These are phyloP conservation scores for Drosophila biarmipes DNA, from an alignment of 1,140 invertebrate species.

Conservation along the genomic window DNA sequence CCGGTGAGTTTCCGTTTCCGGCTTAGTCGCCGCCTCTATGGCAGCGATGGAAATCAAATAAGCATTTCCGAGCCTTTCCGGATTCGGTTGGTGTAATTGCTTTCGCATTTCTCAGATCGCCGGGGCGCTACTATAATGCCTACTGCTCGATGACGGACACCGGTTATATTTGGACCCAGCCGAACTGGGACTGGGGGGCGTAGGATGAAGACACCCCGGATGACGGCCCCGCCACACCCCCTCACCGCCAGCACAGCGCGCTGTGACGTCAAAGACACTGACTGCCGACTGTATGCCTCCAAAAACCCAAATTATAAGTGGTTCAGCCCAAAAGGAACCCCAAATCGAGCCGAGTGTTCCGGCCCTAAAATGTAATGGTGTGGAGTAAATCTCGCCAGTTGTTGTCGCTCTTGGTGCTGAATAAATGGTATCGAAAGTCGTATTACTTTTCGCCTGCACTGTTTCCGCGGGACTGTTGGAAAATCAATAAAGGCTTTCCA, in stretches of 20 bases:
- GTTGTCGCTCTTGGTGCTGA: conserved; percentile 31
- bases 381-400: conserved; percentile 9
- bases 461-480: conserved; percentile 31
- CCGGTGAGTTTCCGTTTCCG: conserved; percentile 85
- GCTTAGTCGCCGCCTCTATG: neutral
- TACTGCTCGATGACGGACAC: conserved; percentile 95
- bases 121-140: conserved; percentile 95
- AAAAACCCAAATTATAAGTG: conserved; percentile 6
- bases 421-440: conserved; percentile 16
- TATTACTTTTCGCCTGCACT: conserved; percentile 20
- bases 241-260: conserved; percentile 29
- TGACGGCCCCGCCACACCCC: neutral
- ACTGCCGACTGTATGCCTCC: conserved; percentile 57
- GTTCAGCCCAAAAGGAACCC: neutral
- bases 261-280: conserved; percentile 63
- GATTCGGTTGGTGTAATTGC: neutral
- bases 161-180: conserved; percentile 94
- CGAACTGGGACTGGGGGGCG: conserved; percentile 86
- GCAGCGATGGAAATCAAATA: neutral
- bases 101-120: conserved; percentile 84
- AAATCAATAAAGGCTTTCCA: conserved; percentile 68
- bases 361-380: neutral
- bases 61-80: conserved; percentile 1
- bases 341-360: neutral
- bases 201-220: conserved; percentile 54